Evolutionary conservation across 2,888 invertebrate species (phyloP), one percentile per base, ranked within the genome.

Genomic region (Paralinhomoeus sp.): DNA sequence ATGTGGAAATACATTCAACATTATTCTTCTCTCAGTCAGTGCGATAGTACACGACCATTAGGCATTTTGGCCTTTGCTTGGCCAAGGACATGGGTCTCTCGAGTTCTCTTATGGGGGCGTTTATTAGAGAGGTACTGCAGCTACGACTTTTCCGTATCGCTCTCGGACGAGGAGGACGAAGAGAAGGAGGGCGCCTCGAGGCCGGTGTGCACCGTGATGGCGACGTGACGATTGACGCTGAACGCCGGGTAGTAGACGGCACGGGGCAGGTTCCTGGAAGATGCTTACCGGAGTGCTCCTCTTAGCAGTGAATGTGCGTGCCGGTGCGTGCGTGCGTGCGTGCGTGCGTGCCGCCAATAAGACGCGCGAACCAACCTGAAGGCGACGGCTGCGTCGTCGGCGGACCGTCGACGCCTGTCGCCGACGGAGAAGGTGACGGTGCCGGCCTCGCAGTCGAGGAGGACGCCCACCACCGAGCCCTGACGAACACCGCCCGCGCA

Each of bases 241-340:
- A 93, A 79, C 1, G 93, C 93, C n/a, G 93, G 93, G 70, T 89
- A 93, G 69, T 89, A 89, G 7, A 89, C 83, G 15, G 91, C 85
- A 54, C 83, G 83, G 31, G 87, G 72, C 61, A 60, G 51, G 43
- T 58, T 57, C 41, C 51, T 65, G 58, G 23, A 67, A 57, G n/a
- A n/a, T n/a, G n/a, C n/a, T n/a, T n/a, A n/a, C n/a, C n/a, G n/a
- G n/a, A n/a, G n/a, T n/a, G n/a, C n/a, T n/a, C n/a, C n/a, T n/a
- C n/a, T n/a, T n/a, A n/a, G n/a, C n/a, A n/a, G n/a, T n/a, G n/a
- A n/a, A n/a, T n/a, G n/a, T n/a, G n/a, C n/a, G n/a, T n/a, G n/a
- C n/a, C n/a, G n/a, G n/a, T n/a, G n/a, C n/a, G n/a, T n/a, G n/a
- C n/a, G n/a, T n/a, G n/a, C n/a, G n/a, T n/a, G n/a, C n/a, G n/a